phyloP scores from a whole-genome alignment of 2,113 vertebrate genomes.

The Cromileptes altivelis region DNA sequence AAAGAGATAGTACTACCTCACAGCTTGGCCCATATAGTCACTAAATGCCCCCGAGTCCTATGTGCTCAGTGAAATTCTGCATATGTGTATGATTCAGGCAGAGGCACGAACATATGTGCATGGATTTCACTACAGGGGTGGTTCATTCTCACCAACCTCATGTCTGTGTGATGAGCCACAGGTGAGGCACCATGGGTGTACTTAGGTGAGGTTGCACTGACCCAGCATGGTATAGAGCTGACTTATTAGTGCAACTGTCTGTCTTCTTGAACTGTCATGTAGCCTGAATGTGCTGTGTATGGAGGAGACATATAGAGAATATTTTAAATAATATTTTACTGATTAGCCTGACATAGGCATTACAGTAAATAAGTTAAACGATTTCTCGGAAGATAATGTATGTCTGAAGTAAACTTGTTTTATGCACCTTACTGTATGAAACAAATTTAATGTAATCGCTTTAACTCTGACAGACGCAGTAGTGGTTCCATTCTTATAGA shows the following conservation, averaged over 20 bases:
- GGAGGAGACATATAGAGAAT: neutral
- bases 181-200: constrained; percentile 42
- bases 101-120: constrained; percentile 17
- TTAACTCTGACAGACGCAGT: neutral
- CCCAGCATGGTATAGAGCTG: constrained; percentile 32
- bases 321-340: neutral
- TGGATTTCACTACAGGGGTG: constrained; percentile 36
- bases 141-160: neutral
- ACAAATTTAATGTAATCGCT: neutral
- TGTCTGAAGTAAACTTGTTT: neutral
- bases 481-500: neutral
- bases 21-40: constrained; percentile 27
- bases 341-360: neutral
- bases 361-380: neutral
- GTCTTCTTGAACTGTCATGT: constrained; percentile 21
- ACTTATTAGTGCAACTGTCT: constrained; percentile 39
- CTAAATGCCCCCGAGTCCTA: neutral
- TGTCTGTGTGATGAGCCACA: constrained; percentile 40
- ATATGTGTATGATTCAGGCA: neutral
- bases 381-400: neutral
- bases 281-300: neutral
- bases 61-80: neutral
- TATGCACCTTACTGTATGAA: neutral
- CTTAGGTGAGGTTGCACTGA: constrained; percentile 38
- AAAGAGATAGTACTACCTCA: constrained; percentile 63